Evolutionary conservation across 1,140 invertebrate genomes (phyloP), one percentile per base, ranked within the genome.

Genomic region (Dolichoris vasculosae): DNA sequence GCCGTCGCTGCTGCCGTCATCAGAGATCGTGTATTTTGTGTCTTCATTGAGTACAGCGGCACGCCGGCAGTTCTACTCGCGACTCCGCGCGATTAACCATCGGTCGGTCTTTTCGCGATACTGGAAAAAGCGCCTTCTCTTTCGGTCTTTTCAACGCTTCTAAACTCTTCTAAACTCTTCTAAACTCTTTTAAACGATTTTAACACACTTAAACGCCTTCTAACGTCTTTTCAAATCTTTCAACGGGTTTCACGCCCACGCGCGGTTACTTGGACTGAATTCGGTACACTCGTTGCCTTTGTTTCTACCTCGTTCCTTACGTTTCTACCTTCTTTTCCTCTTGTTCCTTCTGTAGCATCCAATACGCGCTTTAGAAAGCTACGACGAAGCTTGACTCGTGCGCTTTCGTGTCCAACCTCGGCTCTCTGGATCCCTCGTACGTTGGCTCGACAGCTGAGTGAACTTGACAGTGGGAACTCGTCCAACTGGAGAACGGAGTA

Each of bases 1-100:
- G 35, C 11, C 20, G 59, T 26, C 40, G 20, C 64, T 40, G 79
- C 30, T 20, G 23, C 40, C 79, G 59, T 35, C 46, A 32, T n/a
- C 75, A 77, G 43, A 51, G 32, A 32, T 40, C 67, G 80, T 55
- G 67, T 73, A 63, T 73, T 73, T 81, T 55, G 80, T 32, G 64
- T 73, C 80, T 82, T 82, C 64, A 82, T 82, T 82, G 79, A 81
- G 63, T 69, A 11, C 35, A 32, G 40, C 8, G 35, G 13, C 63
- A 32, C 13, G 46, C 30, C 26, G 75, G 46, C 64, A 82, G 64
- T 63, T 55, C 32, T 40, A 71, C 43, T 73, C 67, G 80, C 67
- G 80, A 59, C 80, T 55, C 15, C 80, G 80, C 20, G n/a, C 59
- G 35, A 63, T 64, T 63, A 67, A 80, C 78, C 35, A 8, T 13